Percentiles rank a stretch among this genome's conserved stretches.
Evolutionary conservation across 2,888 invertebrate species (phyloP).

Genomic region (Drosophila pseudotakahashii): DNA sequence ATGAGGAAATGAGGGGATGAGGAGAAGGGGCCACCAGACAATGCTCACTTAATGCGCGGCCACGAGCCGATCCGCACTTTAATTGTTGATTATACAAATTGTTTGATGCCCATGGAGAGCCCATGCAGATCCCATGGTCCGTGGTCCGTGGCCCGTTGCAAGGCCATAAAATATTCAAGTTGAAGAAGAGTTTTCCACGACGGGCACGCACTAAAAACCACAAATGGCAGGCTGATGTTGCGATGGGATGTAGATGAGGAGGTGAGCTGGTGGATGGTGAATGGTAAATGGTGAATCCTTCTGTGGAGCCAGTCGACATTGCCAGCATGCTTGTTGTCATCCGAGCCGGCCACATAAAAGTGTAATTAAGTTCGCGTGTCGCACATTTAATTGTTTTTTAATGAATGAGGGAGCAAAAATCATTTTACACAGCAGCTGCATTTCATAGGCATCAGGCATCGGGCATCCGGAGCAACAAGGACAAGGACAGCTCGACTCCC

Average conservation of each 20-base stretch:
- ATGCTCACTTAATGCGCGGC: conserved; percentile 59
- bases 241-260: conserved; percentile 9
- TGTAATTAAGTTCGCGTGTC: conserved; percentile 80
- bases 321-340: conserved; percentile 39
- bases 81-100: conserved; percentile 70
- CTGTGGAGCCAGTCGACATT: conserved; percentile 26
- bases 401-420: conserved; percentile 72
- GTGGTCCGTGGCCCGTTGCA: conserved; percentile 23
- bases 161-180: conserved; percentile 59
- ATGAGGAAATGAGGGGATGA: not conserved
- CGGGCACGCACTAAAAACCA: conserved; percentile 26
- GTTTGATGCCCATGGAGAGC: conserved; percentile 25
- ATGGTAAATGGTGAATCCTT: not conserved
- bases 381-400: conserved; percentile 81
- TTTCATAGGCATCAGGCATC: conserved; percentile 34
- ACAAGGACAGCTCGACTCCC: not conserved
- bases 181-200: conserved; percentile 45
- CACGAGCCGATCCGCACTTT: conserved; percentile 59
- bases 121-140: not conserved
- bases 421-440: conserved; percentile 46
- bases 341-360: conserved; percentile 63
- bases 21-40: conserved; percentile 41
- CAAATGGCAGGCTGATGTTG: conserved; percentile 11
- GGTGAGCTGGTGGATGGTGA: too few species aligned
- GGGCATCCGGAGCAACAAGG: not conserved